Evolutionary conservation across 2,113 vertebrate species (phyloP).

Genomic region (Ophthalmolycus amberensis): DNA sequence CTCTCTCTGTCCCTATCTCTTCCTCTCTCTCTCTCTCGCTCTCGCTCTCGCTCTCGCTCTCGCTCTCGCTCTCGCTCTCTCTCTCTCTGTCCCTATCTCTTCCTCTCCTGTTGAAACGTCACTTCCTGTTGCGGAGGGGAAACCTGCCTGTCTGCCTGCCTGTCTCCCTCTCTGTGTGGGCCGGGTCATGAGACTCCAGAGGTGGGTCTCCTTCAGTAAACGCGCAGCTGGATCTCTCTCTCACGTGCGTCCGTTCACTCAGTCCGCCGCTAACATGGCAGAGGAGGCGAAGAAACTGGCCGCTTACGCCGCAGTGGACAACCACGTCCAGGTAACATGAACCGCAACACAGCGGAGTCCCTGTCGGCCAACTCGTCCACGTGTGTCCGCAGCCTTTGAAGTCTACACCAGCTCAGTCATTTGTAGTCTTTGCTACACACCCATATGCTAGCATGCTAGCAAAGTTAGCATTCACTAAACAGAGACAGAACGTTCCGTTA

Average conservation of each 20-base stretch:
- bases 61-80: no score
- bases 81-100: no score
- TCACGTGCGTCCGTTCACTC: conserved; percentile 21
- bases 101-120: no score
- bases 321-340: conserved; percentile 79
- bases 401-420: no score
- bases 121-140: not conserved
- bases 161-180: conserved; percentile 12
- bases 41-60: no score
- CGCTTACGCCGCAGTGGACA: conserved; percentile 81
- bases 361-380: no score
- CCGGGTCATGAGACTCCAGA: conserved; percentile 66
- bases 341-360: not conserved
- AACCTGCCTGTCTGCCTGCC: not conserved
- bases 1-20: no score
- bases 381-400: not conserved
- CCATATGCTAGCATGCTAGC: conserved; percentile 19
- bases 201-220: conserved; percentile 45
- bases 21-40: no score
- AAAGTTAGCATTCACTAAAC: not conserved
- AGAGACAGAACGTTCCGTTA: not conserved
- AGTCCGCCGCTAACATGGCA: conserved; percentile 69
- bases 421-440: not conserved
- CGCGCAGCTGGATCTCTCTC: conserved; percentile 19
- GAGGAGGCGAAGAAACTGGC: conserved; percentile 85